Evolutionary conservation across 1,140 invertebrate species (phyloP).

Genomic region (Drosophila dunni): DNA sequence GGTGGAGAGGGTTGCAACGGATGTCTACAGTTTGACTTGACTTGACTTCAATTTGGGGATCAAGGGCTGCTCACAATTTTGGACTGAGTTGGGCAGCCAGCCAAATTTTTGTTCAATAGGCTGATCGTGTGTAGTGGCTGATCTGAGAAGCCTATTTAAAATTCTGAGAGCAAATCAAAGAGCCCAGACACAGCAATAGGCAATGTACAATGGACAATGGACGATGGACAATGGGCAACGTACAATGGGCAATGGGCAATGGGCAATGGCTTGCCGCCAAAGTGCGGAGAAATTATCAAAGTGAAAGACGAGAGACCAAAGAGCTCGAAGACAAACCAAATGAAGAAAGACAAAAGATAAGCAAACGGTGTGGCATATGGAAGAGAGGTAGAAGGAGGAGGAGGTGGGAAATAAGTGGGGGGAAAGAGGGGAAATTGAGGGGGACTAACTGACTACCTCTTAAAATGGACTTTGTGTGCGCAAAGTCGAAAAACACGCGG

Average conservation of each 20-base stretch:
- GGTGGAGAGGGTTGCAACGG: slow-evolving; percentile 30
- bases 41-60: slow-evolving; percentile 22
- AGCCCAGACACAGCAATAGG: slow-evolving; percentile 32
- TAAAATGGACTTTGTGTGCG: slow-evolving; percentile 55
- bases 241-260: slow-evolving; percentile 28
- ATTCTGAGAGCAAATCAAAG: slow-evolving; percentile 72
- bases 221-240: not conserved
- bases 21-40: slow-evolving; percentile 39
- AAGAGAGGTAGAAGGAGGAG: not conserved
- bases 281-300: slow-evolving; percentile 76
- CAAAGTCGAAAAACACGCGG: slow-evolving; percentile 6
- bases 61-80: slow-evolving; percentile 18
- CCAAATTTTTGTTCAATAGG: slow-evolving; percentile 37
- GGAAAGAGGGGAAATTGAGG: not conserved
- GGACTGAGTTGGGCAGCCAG: slow-evolving; percentile 34
- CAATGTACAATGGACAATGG: not conserved
- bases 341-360: slow-evolving; percentile 45
- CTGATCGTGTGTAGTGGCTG: slow-evolving; percentile 3
- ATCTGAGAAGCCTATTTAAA: slow-evolving; percentile 65
- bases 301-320: slow-evolving; percentile 58
- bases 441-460: slow-evolving; percentile 14
- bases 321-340: slow-evolving; percentile 31
- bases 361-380: slow-evolving; percentile 36
- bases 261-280: slow-evolving; percentile 59
- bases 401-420: not conserved